Percentiles rank a stretch among this genome's conserved stretches.
Evolutionary conservation across 1,140 invertebrate genomes (phyloP).

Genomic region (Glossosoma conforme): DNA sequence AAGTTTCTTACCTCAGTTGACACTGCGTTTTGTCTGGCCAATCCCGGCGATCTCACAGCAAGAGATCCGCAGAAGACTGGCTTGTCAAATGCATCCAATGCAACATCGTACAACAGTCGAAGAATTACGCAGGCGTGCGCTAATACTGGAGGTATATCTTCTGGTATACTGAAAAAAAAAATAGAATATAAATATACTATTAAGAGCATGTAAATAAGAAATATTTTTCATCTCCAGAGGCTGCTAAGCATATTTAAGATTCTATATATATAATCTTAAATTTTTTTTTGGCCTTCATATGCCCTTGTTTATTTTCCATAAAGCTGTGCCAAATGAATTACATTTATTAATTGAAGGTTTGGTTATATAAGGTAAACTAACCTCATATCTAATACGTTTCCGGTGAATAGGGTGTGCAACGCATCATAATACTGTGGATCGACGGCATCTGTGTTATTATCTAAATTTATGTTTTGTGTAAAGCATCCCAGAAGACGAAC

Average conservation of each 20-base stretch:
- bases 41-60: constrained; percentile 61
- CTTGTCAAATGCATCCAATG: constrained; percentile 86
- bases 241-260: background rate
- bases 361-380: too few species aligned
- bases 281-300: too few species aligned
- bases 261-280: background rate
- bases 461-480: constrained; percentile 46
- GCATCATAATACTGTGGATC: constrained; percentile 50
- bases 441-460: constrained; percentile 50
- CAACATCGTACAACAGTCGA: constrained; percentile 84
- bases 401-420: constrained; percentile 69
- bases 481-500: constrained; percentile 89
- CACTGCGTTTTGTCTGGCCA: constrained; percentile 46
- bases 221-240: too few species aligned
- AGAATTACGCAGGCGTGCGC: constrained; percentile 74
- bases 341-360: too few species aligned
- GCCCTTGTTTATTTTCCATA: too few species aligned
- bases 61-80: constrained; percentile 63
- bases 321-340: too few species aligned
- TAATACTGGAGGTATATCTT: constrained; percentile 62
- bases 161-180: constrained; percentile 51
- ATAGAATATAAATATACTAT: too few species aligned
- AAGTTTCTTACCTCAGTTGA: constrained; percentile 55
- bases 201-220: background rate
- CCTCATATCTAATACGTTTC: constrained; percentile 61